Percentiles rank a stretch among this genome's conserved stretches.
These are phyloP conservation scores for Hylia prasina DNA, from an alignment of 2,113 vertebrate species.

Conservation along the genomic window DNA sequence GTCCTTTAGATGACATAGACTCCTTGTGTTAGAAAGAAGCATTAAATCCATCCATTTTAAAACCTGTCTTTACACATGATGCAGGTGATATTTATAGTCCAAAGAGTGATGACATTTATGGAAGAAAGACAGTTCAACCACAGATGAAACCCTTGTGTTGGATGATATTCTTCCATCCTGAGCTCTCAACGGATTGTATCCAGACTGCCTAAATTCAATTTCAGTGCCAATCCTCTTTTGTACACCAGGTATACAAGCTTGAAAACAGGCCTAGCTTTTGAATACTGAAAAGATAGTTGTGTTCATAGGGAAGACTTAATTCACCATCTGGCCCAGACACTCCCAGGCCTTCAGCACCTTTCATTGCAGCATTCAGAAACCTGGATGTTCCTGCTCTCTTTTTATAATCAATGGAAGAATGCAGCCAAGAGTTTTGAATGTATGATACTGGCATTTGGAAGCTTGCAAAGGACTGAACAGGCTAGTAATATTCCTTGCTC, in stretches of 20 bases:
- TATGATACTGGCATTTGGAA: not conserved
- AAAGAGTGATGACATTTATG: conserved; percentile 60
- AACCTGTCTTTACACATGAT: not conserved
- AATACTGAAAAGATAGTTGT: not conserved
- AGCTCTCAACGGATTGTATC: not conserved
- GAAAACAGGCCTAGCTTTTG: not conserved
- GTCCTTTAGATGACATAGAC: conserved; percentile 32
- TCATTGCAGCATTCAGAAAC: not conserved
- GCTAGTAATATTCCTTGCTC: not conserved
- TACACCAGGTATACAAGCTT: not conserved
- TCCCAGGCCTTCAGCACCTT: not conserved
- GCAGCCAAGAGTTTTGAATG: not conserved
- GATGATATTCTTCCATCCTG: not conserved
- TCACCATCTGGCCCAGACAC: not conserved
- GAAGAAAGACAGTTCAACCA: conserved; percentile 7
- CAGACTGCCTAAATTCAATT: not conserved
- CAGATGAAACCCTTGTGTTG: not conserved
- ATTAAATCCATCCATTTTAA: not conserved
- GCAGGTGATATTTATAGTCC: conserved; percentile 54
- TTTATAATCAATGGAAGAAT: not conserved
- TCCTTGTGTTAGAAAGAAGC: not conserved
- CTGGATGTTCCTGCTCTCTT: not conserved
- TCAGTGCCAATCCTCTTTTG: not conserved
- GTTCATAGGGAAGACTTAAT: not conserved
- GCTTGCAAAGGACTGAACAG: not conserved